Base-by-base conservation (phyloP, 1,140 invertebrate genomes). In the Thrips palmi region DNA sequence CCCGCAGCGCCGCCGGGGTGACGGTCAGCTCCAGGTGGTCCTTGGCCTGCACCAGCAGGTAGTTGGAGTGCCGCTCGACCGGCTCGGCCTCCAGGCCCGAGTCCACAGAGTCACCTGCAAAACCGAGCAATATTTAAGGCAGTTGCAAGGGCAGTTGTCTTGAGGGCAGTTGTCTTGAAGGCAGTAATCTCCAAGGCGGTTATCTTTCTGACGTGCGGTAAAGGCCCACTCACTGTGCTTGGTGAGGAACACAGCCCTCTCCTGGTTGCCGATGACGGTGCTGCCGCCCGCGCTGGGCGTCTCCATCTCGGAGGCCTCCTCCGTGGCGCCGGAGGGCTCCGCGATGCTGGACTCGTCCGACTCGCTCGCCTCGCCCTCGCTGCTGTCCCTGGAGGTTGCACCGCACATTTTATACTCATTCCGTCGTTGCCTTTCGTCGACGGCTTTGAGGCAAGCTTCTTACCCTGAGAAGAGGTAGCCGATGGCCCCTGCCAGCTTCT, bases 391-490 rank as follows among this genome's bases (percentile, higher is more conserved):
- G 45, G 28, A 51, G 47, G 33, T 19, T 33, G 8, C 12, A 43
- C 4, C 17, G 8, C 23, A 39, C 21, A n/a, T n/a, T n/a, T n/a
- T n/a, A n/a, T n/a, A n/a, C n/a, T n/a, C n/a, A n/a, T n/a, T n/a
- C n/a, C n/a, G n/a, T 6, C 10, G 6, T 34, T 31, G 4, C 30
- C 5, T 7, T 21, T 17, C 10, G 11, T 39, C 30, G 19, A 17
- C n/a, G 6, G 6, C 7, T 41, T 15, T 23, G 22, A 37, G 14
- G 4, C 19, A 27, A 15, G 2, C n/a, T n/a, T 39, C 45, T 49
- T 55, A 64, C 63, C 59, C 63, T 23, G 73, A 77, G 55, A 85
- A 82, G 39, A 85, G 58, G 57, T 81, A 74, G 36, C 70, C 70
- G 42, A 81, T 74, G 24, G 74, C 74, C 32, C 65, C 69, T 1